Evolutionary conservation across 2,113 vertebrate species (phyloP).

Genomic region (Brachypteracias leptosomus): DNA sequence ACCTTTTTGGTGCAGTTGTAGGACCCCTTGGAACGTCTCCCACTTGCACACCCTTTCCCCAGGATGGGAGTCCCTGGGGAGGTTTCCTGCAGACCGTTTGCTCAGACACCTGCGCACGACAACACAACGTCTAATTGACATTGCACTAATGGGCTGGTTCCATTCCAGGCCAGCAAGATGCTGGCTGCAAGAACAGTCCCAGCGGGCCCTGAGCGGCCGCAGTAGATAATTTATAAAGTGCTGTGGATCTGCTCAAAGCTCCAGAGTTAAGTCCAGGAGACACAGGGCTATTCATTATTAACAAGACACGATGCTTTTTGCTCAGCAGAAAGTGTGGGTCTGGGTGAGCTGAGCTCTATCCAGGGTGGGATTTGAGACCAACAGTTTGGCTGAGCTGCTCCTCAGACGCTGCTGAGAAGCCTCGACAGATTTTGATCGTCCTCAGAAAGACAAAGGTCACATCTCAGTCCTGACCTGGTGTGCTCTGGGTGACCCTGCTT

Average conservation of each 20-base stretch:
- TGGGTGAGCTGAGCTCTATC: neutral
- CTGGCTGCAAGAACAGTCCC: constrained; percentile 62
- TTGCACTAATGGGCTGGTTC: constrained; percentile 75
- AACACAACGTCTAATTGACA: constrained; percentile 71
- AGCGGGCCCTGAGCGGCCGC: constrained; percentile 54
- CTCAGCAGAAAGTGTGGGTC: constrained; percentile 32
- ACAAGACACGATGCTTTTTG: constrained; percentile 66
- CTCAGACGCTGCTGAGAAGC: neutral
- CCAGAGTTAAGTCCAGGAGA: constrained; percentile 77
- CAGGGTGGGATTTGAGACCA: neutral
- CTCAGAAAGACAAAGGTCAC: neutral
- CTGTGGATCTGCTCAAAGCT: constrained; percentile 59
- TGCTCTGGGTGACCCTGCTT: neutral
- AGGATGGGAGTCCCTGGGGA: no score
- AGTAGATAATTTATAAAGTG: constrained; percentile 67
- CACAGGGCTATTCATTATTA: constrained; percentile 74
- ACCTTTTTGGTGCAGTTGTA: no score
- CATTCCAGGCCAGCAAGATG: constrained; percentile 72
- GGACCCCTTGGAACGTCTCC: no score
- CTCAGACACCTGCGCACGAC: constrained; percentile 63
- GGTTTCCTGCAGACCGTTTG: no score
- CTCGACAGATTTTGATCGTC: neutral
- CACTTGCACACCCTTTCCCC: no score
- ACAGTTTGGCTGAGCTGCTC: neutral
- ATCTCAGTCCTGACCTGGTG: neutral